phyloP scores from a whole-genome alignment of 2,797 vertebrate species.

The Balearica regulorum region DNA sequence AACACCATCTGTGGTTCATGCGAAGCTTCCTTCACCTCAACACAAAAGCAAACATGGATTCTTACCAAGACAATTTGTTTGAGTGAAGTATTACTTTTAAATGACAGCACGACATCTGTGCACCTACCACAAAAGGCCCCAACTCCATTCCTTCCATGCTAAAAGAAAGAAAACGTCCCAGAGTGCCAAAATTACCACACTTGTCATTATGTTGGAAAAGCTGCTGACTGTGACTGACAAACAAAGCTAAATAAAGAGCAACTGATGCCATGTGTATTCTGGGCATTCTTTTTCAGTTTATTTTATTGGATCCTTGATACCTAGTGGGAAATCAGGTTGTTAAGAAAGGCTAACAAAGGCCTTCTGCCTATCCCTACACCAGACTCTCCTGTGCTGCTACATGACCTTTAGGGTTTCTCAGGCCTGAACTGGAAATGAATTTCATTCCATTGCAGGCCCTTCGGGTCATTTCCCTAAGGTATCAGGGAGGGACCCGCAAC shows the following conservation, averaged over 20 bases:
- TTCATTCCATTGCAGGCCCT: not conserved
- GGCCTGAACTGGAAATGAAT: not conserved
- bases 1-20: conserved; percentile 67
- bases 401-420: not conserved
- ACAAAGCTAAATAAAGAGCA: not conserved
- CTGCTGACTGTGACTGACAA: conserved; percentile 12
- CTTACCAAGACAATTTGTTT: conserved; percentile 40
- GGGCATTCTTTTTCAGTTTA: not conserved
- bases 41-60: conserved; percentile 66
- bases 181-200: not conserved
- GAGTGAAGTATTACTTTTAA: conserved; percentile 30
- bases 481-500: not conserved
- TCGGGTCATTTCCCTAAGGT: not conserved
- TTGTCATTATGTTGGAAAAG: not conserved
- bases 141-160: not conserved
- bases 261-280: not conserved
- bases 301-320: not conserved
- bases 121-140: not conserved
- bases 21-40: conserved; percentile 62
- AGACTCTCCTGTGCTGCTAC: accelerated
- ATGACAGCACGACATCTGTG: conserved; percentile 51
- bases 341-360: not conserved
- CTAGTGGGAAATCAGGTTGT: not conserved
- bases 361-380: not conserved
- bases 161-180: conserved; percentile 1